A percentile compares a stretch with the other conserved stretches of the same genome.
Evolutionary conservation across 2,888 invertebrate species (phyloP).

Genomic region (Drosophila kokeensis): DNA sequence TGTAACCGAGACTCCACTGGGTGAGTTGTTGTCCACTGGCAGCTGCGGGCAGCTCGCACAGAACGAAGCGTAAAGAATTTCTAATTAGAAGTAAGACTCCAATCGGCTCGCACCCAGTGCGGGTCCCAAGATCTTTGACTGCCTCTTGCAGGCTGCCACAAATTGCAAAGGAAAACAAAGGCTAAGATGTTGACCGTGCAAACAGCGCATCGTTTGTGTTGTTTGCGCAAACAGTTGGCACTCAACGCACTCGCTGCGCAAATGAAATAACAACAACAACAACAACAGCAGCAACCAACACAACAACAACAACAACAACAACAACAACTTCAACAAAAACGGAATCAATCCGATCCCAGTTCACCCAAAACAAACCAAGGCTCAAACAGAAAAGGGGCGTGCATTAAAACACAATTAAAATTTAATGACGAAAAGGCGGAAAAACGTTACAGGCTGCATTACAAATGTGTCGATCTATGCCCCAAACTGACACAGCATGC

Average conservation of each 20-base stretch:
- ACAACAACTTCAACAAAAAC: conserved; percentile 12
- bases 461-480: conserved; percentile 40
- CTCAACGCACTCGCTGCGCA: conserved; percentile 52
- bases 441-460: conserved; percentile 48
- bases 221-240: conserved; percentile 78
- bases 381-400: conserved; percentile 48
- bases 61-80: conserved; percentile 77
- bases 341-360: conserved; percentile 51
- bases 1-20: conserved; percentile 14
- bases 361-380: conserved; percentile 2
- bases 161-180: conserved; percentile 79
- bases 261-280: conserved; percentile 24
- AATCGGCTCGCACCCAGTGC: conserved; percentile 23
- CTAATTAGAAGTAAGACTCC: conserved; percentile 80
- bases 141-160: conserved; percentile 64
- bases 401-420: conserved; percentile 73
- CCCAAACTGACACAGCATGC: conserved; percentile 30
- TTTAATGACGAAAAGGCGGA: conserved; percentile 80
- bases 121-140: conserved; percentile 4
- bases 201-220: conserved; percentile 64
- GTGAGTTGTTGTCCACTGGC: conserved; percentile 2
- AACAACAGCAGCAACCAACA: conserved; percentile 3
- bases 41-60: conserved; percentile 21
- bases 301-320: conserved; percentile 11
- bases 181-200: conserved; percentile 62